Conservation (phyloP, 2,797 vertebrate species). For the Epinephelus coioides region DNA sequence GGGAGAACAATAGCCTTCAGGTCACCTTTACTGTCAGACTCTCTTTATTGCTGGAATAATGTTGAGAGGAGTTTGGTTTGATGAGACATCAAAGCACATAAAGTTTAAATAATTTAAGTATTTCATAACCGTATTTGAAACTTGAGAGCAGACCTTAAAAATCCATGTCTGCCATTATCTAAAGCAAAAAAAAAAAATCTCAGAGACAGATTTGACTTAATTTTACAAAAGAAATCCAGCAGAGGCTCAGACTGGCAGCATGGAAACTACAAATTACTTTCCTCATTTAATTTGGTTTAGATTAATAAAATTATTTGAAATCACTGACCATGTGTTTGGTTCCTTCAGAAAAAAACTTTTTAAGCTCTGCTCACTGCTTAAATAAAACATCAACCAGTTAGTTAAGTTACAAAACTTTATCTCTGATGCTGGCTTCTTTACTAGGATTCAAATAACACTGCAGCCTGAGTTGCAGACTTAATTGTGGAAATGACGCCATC, state of each 20-base stretch:
- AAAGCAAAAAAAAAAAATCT: conserved; percentile 7
- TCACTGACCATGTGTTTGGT: not conserved
- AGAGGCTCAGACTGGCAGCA: not conserved
- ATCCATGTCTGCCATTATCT: conserved; percentile 10
- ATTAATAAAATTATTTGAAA: not conserved
- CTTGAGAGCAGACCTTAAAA: conserved; percentile 19
- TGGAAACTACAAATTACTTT: not conserved
- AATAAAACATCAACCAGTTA: not conserved
- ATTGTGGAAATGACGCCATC: too few relatives aligned
- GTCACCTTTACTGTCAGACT: conserved; percentile 73
- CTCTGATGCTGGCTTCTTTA: not conserved
- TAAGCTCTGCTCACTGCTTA: not conserved
- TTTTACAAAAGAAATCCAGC: not conserved
- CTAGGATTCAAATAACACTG: too few relatives aligned
- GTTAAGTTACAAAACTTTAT: not conserved
- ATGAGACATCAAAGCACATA: conserved; percentile 60
- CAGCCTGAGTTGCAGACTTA: too few relatives aligned
- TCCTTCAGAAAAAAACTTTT: not conserved
- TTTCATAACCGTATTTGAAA: conserved; percentile 46
- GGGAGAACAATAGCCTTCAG: conserved; percentile 47
- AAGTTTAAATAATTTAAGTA: conserved; percentile 50
- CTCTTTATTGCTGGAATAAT: conserved; percentile 34
- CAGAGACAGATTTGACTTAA: not conserved
- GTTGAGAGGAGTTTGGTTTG: conserved; percentile 52
- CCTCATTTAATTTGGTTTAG: not conserved